Conservation (phyloP, 1,140 invertebrate species). For the Cyrtorhinus lividipennis region DNA sequence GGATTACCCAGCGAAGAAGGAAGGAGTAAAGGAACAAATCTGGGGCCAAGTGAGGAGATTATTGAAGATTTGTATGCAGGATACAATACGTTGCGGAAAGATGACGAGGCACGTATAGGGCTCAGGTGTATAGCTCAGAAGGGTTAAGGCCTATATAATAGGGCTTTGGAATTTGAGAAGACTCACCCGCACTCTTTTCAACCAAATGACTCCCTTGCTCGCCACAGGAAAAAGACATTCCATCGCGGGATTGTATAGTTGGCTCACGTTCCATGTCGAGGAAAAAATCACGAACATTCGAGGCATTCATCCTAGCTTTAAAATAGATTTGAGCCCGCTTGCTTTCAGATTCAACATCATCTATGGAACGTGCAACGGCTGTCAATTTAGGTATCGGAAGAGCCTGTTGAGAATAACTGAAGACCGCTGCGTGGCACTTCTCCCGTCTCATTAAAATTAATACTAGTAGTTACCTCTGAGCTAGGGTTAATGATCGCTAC, state of each 20-base stretch:
- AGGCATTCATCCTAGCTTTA: background rate
- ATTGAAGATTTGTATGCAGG: too few relatives aligned
- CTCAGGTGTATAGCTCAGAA: too few relatives aligned
- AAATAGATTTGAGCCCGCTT: background rate
- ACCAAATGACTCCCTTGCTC: background rate
- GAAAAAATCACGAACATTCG: background rate
- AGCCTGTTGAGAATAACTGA: background rate
- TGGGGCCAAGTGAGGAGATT: too few relatives aligned
- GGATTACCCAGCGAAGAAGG: too few relatives aligned
- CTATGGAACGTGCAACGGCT: background rate
- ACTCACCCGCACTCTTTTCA: too few relatives aligned
- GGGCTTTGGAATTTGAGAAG: too few relatives aligned
- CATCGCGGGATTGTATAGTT: background rate
- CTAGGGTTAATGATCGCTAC: background rate
- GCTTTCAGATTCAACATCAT: background rate
- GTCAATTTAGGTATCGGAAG: background rate
- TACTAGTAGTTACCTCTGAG: background rate
- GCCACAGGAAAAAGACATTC: background rate
- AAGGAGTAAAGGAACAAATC: too few relatives aligned
- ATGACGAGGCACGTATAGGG: too few relatives aligned
- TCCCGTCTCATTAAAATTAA: constrained; percentile 7
- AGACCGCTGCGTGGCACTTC: background rate
- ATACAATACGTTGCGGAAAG: too few relatives aligned
- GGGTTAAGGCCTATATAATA: too few relatives aligned
- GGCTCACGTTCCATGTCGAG: background rate